phyloP scores from a whole-genome alignment of 2,113 vertebrate species.

The Asarcornis scutulata region DNA sequence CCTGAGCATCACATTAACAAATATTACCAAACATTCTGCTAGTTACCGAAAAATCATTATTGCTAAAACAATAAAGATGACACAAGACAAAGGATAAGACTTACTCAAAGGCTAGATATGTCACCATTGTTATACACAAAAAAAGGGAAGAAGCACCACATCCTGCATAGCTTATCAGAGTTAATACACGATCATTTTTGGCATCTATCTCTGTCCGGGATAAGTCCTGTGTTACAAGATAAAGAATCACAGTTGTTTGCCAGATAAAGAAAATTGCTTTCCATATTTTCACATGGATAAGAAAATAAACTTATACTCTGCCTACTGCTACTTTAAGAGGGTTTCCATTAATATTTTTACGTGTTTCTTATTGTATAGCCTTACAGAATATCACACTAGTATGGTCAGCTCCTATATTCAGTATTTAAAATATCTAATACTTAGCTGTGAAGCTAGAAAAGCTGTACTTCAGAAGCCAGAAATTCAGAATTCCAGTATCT shows the following conservation, averaged over 20 bases:
- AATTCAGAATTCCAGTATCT: not conserved
- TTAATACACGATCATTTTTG: slow-evolving; percentile 75
- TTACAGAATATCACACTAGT: not conserved
- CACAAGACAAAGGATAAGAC: slow-evolving; percentile 42
- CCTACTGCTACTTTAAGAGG: not conserved
- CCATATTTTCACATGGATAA: not conserved
- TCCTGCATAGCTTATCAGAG: slow-evolving; percentile 82
- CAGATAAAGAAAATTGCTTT: not conserved
- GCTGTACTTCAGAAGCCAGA: not conserved
- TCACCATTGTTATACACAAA: slow-evolving; percentile 84
- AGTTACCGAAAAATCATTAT: not conserved
- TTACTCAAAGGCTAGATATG: slow-evolving; percentile 86
- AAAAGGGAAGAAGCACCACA: slow-evolving; percentile 88
- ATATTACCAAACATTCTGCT: not conserved
- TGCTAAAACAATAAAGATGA: not conserved
- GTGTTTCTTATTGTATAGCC: not conserved
- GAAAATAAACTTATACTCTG: not conserved
- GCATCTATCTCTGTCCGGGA: slow-evolving; percentile 58
- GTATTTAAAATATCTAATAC: not conserved
- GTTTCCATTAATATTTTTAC: not conserved
- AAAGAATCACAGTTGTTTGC: not conserved
- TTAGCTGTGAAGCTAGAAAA: not conserved
- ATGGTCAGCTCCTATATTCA: not conserved
- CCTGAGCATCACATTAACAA: not conserved
- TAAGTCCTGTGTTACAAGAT: slow-evolving; percentile 78